phyloP scores from a whole-genome alignment of 2,113 vertebrate genomes.

The Climacteris rufus region DNA sequence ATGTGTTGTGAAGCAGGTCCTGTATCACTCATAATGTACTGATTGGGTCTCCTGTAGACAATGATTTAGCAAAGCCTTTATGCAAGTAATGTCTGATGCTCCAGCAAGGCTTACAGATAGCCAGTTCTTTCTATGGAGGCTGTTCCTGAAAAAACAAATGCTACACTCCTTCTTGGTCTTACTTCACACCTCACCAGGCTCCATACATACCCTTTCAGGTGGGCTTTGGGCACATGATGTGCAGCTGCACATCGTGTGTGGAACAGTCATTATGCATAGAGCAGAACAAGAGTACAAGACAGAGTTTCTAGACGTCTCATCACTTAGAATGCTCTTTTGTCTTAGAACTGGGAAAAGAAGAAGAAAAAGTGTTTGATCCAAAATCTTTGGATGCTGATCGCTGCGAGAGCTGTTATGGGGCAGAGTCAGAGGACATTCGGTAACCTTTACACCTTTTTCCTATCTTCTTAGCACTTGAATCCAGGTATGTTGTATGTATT shows the following conservation, averaged over 20 bases:
- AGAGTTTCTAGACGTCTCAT: neutral
- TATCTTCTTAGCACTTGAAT: neutral
- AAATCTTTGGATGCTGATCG: constrained; percentile 87
- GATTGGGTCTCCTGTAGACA: neutral
- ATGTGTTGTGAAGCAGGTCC: neutral
- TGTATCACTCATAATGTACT: neutral
- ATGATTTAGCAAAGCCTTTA: neutral
- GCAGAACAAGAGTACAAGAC: neutral
- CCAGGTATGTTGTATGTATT: neutral
- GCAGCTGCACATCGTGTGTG: neutral
- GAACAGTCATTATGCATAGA: neutral
- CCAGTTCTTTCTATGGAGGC: neutral
- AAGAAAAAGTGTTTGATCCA: constrained; percentile 85
- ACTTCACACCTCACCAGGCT: neutral
- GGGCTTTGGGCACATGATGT: neutral
- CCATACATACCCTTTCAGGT: fast-evolving
- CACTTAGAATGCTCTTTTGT: neutral
- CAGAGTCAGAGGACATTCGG: constrained; percentile 92
- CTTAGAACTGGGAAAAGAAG: constrained; percentile 87
- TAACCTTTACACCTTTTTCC: constrained; percentile 57
- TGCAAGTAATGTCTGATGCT: neutral
- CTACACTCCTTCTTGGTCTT: neutral
- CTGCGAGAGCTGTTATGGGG: constrained; percentile 97
- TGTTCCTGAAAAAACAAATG: neutral
- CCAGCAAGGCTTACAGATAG: neutral